Evolutionary conservation across 2,113 vertebrate genomes (phyloP), one percentile per base, ranked within the genome.

Genomic region (Lanius collurio): DNA sequence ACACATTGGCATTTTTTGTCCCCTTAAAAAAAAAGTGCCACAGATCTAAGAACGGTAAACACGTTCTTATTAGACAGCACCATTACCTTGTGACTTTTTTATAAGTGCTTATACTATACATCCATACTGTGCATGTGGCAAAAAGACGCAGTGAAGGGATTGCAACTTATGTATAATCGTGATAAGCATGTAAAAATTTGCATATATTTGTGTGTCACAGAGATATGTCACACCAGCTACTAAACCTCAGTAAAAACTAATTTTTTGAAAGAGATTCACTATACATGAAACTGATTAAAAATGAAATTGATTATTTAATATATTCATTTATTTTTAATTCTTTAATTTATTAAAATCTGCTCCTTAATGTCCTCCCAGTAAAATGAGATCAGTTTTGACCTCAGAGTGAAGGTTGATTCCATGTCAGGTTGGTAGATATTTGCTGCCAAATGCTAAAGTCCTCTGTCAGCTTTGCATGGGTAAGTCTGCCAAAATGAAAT

Each of bases 111-210:
- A 20, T 6, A 22, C 15, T 78, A 94, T 69, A 80, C 20, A 86
- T 86, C n/a, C 75, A 79, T 70, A 55, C 52, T 52, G 35, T 62
- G 33, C 63, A 47, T 20, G 57, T 83, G n/a, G 82, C 62, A 95
- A n/a, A 93, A 73, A 94, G 85, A 73, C 5, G 28, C 65, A 83
- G 59, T 37, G 76, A 93, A 59, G 14, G 59, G 35, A 96, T 93
- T 39, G 91, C 80, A 85, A 84, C 26, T 97, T 83, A 75, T 20
- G 52, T 85, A 79, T 76, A 95, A 96, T 93, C 50, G 93, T 14
- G 39, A 37, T 83, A 93, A 80, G 31, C 17, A 73, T 88, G 30
- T 52, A 88, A 62, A 81, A 93, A 97, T 96, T 77, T 96, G 69
- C 77, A 87, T 93, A 65, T 24, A 73, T 91, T 96, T 97, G 49